Conservation (phyloP, 2,888 invertebrate species). For the Autographa pulchrina region DNA sequence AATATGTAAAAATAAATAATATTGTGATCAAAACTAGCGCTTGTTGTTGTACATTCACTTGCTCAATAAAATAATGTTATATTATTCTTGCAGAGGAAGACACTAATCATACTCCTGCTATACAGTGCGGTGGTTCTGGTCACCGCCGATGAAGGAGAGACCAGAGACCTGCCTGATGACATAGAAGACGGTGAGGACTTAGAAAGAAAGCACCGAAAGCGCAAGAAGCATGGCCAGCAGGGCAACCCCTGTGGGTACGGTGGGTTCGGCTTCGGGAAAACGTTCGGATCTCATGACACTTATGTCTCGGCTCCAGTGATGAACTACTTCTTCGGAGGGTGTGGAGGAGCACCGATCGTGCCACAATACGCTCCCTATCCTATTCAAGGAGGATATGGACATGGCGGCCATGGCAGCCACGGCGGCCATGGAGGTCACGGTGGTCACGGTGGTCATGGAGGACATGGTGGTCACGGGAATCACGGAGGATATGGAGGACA, state of each 20-base stretch:
- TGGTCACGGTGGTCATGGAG: conserved; percentile 60
- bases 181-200: conserved; percentile 72
- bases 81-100: conserved; percentile 66
- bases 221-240: conserved; percentile 77
- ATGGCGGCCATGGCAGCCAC: conserved; percentile 43
- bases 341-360: conserved; percentile 65
- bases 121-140: conserved; percentile 60
- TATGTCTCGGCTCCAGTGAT: conserved; percentile 82
- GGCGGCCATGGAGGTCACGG: conserved; percentile 58
- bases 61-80: conserved; percentile 14
- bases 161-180: conserved; percentile 68
- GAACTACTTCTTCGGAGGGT: conserved; percentile 81
- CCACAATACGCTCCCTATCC: conserved; percentile 58
- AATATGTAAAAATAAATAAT: background rate
- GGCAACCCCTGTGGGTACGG: conserved; percentile 66
- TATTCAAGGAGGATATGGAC: conserved; percentile 48
- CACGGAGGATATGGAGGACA: conserved; percentile 46
- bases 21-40: no score
- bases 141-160: conserved; percentile 65
- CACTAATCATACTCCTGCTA: conserved; percentile 67
- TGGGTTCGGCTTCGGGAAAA: conserved; percentile 75
- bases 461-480: conserved; percentile 48
- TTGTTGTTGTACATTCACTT: background rate
- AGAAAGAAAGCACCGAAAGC: conserved; percentile 75
- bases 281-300: conserved; percentile 75